phyloP scores from a whole-genome alignment of 2,888 invertebrate genomes.

The Aphodius granarius region DNA sequence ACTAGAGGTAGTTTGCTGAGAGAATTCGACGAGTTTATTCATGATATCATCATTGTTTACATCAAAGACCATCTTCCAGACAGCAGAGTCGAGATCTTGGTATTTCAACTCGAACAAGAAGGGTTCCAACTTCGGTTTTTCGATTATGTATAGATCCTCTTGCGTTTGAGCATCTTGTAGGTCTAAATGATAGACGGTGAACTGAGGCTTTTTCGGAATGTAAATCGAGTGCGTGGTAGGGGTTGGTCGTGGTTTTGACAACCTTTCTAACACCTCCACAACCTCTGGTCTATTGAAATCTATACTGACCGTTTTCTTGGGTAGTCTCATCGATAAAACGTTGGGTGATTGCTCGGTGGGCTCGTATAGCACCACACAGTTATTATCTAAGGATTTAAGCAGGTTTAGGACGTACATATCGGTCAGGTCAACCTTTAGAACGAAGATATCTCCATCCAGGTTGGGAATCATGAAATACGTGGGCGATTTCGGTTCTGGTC shows the following conservation, averaged over 20 bases:
- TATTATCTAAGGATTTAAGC: background rate
- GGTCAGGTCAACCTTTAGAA: background rate
- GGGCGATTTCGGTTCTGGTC: background rate
- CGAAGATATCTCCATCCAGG: background rate
- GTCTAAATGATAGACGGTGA: background rate
- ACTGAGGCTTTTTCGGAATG: background rate
- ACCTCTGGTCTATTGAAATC: background rate
- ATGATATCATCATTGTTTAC: background rate
- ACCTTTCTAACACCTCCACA: background rate
- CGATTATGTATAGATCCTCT: background rate
- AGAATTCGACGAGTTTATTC: slow-evolving; percentile 1
- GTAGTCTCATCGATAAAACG: background rate
- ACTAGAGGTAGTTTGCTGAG: background rate
- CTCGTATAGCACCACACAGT: background rate
- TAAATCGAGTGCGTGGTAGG: background rate
- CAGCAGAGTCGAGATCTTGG: background rate
- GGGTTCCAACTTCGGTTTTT: background rate
- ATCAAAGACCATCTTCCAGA: background rate
- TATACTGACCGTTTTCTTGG: background rate
- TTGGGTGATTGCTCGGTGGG: background rate
- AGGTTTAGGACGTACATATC: background rate
- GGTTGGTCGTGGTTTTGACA: background rate
- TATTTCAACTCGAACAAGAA: background rate
- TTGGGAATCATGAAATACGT: background rate
- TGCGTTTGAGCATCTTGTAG: background rate